Evolutionary conservation across 2,888 invertebrate genomes (phyloP).

Genomic region (Melipona bicolor): DNA sequence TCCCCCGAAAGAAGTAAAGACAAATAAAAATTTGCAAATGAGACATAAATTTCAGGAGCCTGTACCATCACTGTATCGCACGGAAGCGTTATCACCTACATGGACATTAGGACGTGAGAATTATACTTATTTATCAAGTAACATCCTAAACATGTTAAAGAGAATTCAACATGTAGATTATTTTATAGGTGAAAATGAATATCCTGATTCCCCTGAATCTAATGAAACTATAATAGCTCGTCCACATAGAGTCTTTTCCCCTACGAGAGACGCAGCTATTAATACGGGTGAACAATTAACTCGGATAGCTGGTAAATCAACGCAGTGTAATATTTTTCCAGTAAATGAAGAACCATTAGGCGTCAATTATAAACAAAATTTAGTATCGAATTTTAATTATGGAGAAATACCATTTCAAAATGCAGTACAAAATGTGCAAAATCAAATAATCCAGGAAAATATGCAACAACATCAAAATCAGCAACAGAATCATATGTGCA

Average conservation of each 20-base stretch:
- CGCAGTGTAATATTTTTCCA: slow-evolving; percentile 71
- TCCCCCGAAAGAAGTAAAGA: slow-evolving; percentile 81
- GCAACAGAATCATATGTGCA: slow-evolving; percentile 72
- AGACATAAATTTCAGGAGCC: slow-evolving; percentile 79
- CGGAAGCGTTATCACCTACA: slow-evolving; percentile 79
- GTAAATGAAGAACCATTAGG: slow-evolving; percentile 70
- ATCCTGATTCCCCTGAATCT: slow-evolving; percentile 83
- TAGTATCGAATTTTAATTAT: slow-evolving; percentile 65
- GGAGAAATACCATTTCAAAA: slow-evolving; percentile 81
- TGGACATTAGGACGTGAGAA: slow-evolving; percentile 78
- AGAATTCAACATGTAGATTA: neutral
- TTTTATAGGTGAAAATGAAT: slow-evolving; percentile 77
- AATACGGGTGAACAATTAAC: slow-evolving; percentile 77
- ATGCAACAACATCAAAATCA: slow-evolving; percentile 81
- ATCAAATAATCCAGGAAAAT: slow-evolving; percentile 83
- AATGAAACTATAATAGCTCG: slow-evolving; percentile 81
- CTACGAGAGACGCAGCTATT: slow-evolving; percentile 80
- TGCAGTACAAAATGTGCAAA: slow-evolving; percentile 82
- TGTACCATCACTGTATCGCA: slow-evolving; percentile 75
- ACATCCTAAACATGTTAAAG: neutral
- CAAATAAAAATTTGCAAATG: slow-evolving; percentile 81
- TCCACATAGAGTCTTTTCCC: slow-evolving; percentile 80
- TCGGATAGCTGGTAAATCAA: slow-evolving; percentile 67
- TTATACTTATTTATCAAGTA: slow-evolving; percentile 6
- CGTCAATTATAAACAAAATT: slow-evolving; percentile 71